Evolutionary conservation across 2,888 invertebrate genomes (phyloP), one percentile per base, ranked within the genome.

Genomic region (Lycia hirtaria): DNA sequence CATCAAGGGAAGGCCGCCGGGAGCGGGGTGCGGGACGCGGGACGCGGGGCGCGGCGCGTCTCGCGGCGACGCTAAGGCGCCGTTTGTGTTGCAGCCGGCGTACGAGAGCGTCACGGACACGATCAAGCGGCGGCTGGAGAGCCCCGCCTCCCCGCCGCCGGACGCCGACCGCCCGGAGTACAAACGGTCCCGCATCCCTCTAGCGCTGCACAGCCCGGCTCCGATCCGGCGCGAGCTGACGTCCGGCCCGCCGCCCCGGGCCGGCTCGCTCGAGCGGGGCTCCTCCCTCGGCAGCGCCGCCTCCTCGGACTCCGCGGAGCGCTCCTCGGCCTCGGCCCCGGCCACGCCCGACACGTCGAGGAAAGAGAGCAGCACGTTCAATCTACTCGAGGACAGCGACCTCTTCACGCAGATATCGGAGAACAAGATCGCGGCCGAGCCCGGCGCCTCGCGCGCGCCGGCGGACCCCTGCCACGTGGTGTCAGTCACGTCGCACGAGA

Each of bases 321-420:
- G 17, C 5, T 3, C 37, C 4, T 12, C 41, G 19, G 24, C 10
- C 9, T 24, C 41, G 19, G 24, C 10, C 9, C 40, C 26, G 15
- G 41, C 4, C 10, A 15, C 4, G 58, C 68, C 32, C 15, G 62
- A 32, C 63, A 67, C 47, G 50, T 68, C 35, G 56, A 62, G 33
- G 2, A 15, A 24, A 10, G 41, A 41, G 6, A 93, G 93, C 67
- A 93, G 93, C 77, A 94, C 94, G 1, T 94, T 94, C 76, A 93
- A 94, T 68, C 83, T 95, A 53, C 92, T 95, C 9, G 93, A 94
- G 72, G 94, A 95, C 62, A 95, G 95, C 78, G 93, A 93, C 32
- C 88, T 95, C 9, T 95, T 96, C 79, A 94, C 94, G 5, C 94
- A 94, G 82, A 95, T 95, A 63, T 95, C 95, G 0, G 85, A 92